Conservation (phyloP, 2,797 vertebrate genomes). For the Prunella strophiata region DNA sequence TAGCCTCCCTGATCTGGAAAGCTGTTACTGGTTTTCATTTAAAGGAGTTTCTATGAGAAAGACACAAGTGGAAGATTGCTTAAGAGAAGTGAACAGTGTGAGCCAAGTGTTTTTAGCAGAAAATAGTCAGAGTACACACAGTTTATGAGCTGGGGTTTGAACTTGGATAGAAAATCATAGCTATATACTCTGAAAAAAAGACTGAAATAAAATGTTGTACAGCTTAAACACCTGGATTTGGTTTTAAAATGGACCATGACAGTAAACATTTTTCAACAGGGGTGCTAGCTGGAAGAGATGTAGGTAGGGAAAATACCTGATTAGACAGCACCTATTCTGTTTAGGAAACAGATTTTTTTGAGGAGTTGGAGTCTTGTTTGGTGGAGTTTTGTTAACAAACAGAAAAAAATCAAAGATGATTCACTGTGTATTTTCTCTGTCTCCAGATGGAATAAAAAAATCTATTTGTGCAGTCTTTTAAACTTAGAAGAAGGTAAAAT, state of each 20-base stretch:
- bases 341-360: not conserved
- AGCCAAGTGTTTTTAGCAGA: not conserved
- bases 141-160: not conserved
- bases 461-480: not conserved
- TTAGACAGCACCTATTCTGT: not conserved
- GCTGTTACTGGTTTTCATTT: slow-evolving; percentile 12
- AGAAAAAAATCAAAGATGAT: not conserved
- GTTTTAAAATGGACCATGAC: not conserved
- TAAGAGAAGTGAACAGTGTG: not conserved
- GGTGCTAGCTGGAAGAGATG: not conserved
- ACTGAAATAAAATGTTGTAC: not conserved
- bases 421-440: not conserved
- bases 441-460: not conserved
- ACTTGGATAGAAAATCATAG: not conserved
- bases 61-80: not conserved
- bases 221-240: not conserved
- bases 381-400: too few relatives aligned
- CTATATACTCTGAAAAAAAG: not conserved
- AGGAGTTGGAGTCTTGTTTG: too few relatives aligned
- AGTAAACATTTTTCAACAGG: not conserved
- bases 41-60: not conserved
- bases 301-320: not conserved
- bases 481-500: not conserved
- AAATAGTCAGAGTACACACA: not conserved
- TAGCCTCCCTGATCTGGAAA: not conserved